phyloP scores from a whole-genome alignment of 2,113 vertebrate genomes.

The Pteropus alecto region DNA sequence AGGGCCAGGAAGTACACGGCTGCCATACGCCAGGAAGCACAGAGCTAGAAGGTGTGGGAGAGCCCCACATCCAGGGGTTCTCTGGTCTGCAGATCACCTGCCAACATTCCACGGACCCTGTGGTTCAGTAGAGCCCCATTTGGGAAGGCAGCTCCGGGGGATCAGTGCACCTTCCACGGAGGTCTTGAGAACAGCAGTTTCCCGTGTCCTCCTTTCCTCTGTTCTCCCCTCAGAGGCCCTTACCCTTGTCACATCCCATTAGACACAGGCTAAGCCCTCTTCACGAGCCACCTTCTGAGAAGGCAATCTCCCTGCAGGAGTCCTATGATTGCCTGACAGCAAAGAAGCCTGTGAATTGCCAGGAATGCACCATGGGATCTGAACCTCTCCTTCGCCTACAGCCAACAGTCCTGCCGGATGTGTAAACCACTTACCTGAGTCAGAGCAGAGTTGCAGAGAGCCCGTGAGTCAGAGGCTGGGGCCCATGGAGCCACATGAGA shows the following conservation, averaged over 20 bases:
- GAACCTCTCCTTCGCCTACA: not conserved
- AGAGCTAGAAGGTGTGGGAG: not conserved
- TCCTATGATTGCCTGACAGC: not conserved
- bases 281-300: not conserved
- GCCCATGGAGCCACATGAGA: not conserved
- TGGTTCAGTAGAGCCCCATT: not conserved
- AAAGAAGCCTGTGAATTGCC: not conserved
- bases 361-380: not conserved
- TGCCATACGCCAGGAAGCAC: fast-evolving
- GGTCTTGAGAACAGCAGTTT: not conserved
- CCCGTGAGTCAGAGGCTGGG: not conserved
- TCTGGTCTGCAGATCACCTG: not conserved
- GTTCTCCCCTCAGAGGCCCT: not conserved
- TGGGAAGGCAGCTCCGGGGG: fast-evolving
- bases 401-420: not conserved
- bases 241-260: not conserved
- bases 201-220: not conserved
- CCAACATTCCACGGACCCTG: fast-evolving
- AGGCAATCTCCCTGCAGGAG: not conserved
- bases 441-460: not conserved
- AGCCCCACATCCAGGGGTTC: fast-evolving
- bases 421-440: not conserved
- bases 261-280: not conserved
- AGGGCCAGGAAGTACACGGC: fast-evolving
- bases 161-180: not conserved